Base-by-base conservation (phyloP, 2,888 invertebrate species). In the Drosophila rubida region DNA sequence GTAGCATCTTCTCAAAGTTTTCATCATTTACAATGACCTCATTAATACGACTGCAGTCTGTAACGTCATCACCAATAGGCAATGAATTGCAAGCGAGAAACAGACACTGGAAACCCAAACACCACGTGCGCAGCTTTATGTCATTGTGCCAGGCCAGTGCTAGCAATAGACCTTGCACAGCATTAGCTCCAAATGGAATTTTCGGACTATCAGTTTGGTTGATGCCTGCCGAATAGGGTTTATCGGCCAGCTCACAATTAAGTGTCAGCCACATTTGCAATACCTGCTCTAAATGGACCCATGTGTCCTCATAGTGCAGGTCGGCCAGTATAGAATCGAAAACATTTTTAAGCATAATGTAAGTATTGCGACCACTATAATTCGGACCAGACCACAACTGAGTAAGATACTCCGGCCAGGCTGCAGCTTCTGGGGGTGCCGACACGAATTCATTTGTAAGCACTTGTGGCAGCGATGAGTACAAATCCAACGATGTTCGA, bases 231-330 rank as follows among this genome's bases (percentile, higher is more conserved):
- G 92, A 90, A 45, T 90, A 91, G 0, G 91, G 88, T 49, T 93
- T 89, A 45, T 92, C 91, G 1, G 91, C 85, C 11, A 92, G 77
- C 69, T 92, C 92, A 41, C 96, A 93, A 94, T 97, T 97, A 69
- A 97, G 93, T 2, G 96, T 97, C 69, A 98, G 93, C 97, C 97
- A 98, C 76, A 97, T 93, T 75, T 97, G 96, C 35, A 97, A 93
- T 49, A 97, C 95, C 89, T 96, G 95, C 92, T 97, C 97, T 90
- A 97, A 93, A 90, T 95, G 95, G 16, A 95, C 94, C 89, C 96
- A 95, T 51, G 95, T 94, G 91, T 95, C 94, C 94, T 95, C 91
- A 44, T 93, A 87, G 79, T 94, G 94, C 49, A 95, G 91, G 77
- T 95, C 94, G n/a, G 94, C 93, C 87, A 96, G 95, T 80, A 96